Conservation (phyloP, 2,888 invertebrate species). For the Athalia cordata region DNA sequence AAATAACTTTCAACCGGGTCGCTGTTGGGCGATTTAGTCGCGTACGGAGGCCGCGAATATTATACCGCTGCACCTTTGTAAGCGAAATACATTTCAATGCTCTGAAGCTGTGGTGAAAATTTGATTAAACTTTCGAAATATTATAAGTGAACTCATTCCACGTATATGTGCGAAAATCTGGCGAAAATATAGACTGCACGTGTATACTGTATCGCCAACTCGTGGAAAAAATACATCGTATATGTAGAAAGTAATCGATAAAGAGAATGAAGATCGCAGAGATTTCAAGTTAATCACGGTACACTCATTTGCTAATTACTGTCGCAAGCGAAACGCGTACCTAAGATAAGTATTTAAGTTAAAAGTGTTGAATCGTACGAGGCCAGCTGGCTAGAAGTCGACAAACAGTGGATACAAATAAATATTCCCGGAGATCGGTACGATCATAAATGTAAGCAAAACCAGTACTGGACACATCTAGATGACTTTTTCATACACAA, state of each 20-base stretch:
- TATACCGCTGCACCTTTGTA: no score
- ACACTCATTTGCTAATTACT: slow-evolving; percentile 27
- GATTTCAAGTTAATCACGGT: slow-evolving; percentile 5
- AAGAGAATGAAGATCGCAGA: slow-evolving; percentile 24
- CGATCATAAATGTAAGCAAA: no score
- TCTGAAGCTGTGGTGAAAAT: no score
- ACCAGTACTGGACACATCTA: no score
- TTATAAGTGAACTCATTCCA: no score
- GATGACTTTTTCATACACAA: no score
- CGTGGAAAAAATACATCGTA: no score
- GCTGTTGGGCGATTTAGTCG: not conserved
- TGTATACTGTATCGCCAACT: not conserved
- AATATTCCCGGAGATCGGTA: not conserved
- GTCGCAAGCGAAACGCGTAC: slow-evolving; percentile 3
- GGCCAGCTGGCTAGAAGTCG: not conserved
- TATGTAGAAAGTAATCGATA: slow-evolving; percentile 9
- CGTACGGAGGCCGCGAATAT: no score
- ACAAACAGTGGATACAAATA: not conserved
- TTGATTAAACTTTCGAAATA: no score
- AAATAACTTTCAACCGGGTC: slow-evolving; percentile 26
- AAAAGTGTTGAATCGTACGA: not conserved
- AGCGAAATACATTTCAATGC: no score
- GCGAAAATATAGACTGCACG: not conserved
- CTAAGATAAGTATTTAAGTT: not conserved
- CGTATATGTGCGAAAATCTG: no score